Evolutionary conservation across 2,113 vertebrate genomes (phyloP).

Genomic region (Thamnophis sirtalis): DNA sequence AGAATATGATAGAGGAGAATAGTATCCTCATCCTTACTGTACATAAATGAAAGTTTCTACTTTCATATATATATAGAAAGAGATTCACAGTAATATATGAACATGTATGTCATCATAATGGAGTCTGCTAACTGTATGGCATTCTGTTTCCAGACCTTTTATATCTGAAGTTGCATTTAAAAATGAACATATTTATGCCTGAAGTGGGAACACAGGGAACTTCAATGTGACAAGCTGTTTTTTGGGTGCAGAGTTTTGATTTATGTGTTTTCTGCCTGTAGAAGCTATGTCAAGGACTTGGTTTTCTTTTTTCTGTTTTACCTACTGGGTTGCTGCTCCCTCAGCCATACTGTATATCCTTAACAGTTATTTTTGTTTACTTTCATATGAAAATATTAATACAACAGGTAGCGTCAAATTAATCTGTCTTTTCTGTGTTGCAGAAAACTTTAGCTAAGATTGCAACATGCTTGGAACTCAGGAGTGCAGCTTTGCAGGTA

Average conservation of each 20-base stretch:
- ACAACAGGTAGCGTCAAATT: neutral
- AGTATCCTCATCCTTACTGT: neutral
- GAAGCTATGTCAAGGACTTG: neutral
- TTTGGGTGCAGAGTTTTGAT: neutral
- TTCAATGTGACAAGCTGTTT: neutral
- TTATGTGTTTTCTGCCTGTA: neutral
- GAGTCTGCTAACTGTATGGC: neutral
- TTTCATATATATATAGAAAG: neutral
- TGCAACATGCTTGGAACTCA: conserved; percentile 95
- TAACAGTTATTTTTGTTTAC: neutral
- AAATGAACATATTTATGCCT: neutral
- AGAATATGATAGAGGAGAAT: neutral
- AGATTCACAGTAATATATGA: neutral
- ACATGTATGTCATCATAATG: neutral
- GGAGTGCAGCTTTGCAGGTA: conserved; percentile 94
- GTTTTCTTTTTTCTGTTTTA: neutral
- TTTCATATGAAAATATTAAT: neutral
- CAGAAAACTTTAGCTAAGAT: conserved; percentile 96
- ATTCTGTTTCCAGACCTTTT: neutral
- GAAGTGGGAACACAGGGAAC: neutral
- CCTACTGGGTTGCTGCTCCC: neutral
- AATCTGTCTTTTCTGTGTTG: conserved; percentile 25
- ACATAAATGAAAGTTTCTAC: neutral
- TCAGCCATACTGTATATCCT: neutral
- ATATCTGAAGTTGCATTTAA: neutral